phyloP scores from a whole-genome alignment of 2,113 vertebrate genomes.

The Tachycineta bicolor region DNA sequence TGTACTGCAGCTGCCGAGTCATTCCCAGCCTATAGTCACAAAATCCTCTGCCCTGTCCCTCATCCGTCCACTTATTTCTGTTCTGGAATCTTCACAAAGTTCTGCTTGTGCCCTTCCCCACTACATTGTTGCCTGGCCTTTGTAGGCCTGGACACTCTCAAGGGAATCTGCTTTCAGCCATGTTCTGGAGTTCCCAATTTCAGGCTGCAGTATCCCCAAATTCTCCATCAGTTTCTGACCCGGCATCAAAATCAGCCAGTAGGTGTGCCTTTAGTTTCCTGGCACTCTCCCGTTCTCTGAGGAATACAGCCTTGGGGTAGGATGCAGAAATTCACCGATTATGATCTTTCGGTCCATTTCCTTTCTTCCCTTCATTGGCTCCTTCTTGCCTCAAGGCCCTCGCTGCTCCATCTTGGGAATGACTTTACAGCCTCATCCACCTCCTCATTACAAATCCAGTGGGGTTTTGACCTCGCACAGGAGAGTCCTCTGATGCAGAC shows the following conservation, averaged over 20 bases:
- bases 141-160: background rate
- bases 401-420: slow-evolving; percentile 48
- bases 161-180: background rate
- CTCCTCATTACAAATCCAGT: slow-evolving; percentile 33
- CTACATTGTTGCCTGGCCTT: background rate
- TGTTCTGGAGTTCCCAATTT: background rate
- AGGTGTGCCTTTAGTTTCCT: background rate
- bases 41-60: background rate
- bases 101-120: background rate
- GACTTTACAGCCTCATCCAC: slow-evolving; percentile 36
- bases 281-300: background rate
- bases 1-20: background rate
- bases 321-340: slow-evolving; percentile 66
- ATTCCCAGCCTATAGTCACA: background rate
- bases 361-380: slow-evolving; percentile 68
- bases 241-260: background rate
- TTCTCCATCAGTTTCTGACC: background rate
- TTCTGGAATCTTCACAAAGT: background rate
- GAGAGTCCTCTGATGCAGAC: slow-evolving; percentile 57
- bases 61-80: background rate
- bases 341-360: slow-evolving; percentile 53
- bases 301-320: slow-evolving; percentile 27
- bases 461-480: slow-evolving; percentile 24
- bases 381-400: slow-evolving; percentile 60
- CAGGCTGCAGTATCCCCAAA: background rate